Conservation (phyloP, 2,888 invertebrate genomes). For the Pasiphila rectangulata region DNA sequence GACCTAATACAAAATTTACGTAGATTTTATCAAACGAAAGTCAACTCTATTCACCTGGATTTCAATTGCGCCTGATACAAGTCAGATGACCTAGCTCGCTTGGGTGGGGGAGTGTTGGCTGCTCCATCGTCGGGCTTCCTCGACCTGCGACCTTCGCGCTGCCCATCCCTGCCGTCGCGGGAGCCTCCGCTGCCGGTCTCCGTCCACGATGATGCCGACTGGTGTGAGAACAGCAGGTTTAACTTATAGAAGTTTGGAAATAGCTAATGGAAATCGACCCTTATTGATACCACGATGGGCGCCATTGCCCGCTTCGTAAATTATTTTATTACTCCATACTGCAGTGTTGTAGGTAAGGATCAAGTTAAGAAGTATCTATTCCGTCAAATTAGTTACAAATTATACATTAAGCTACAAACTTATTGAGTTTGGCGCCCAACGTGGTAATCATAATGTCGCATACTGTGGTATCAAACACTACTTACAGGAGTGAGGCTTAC, state of each 20-base stretch:
- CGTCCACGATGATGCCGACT: conserved; percentile 76
- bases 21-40: background rate
- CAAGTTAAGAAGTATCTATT: no score
- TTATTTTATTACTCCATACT: no score
- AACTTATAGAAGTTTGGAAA: background rate
- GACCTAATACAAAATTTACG: no score
- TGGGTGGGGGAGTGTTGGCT: conserved; percentile 82
- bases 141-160: conserved; percentile 71
- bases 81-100: conserved; percentile 86
- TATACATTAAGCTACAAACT: no score
- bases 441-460: conserved; percentile 24
- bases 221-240: conserved; percentile 26
- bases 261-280: background rate
- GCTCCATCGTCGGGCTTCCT: conserved; percentile 75
- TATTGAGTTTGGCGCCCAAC: conserved; percentile 4
- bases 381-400: no score
- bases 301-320: no score
- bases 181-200: conserved; percentile 72
- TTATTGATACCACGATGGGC: background rate
- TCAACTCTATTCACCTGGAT: conserved; percentile 62
- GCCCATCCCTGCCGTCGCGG: conserved; percentile 62
- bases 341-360: no score
- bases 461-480: conserved; percentile 7
- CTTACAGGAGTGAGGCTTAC: conserved; percentile 71
- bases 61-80: conserved; percentile 83